Evolutionary conservation across 2,888 invertebrate species (phyloP).

Genomic region (Himalopsyche anomala): DNA sequence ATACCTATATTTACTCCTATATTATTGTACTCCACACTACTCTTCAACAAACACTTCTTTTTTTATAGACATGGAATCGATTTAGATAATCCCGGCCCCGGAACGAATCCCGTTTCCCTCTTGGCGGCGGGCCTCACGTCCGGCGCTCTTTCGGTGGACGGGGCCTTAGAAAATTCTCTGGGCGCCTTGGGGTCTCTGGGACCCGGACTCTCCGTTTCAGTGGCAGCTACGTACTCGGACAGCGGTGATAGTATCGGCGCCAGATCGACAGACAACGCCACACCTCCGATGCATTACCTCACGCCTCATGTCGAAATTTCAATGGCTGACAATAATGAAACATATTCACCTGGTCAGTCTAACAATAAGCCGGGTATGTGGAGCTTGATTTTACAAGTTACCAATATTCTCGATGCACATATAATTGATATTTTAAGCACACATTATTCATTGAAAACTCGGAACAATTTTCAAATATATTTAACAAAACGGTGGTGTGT

Average conservation of each 20-base stretch:
- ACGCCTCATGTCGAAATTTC: constrained; percentile 95
- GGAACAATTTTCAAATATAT: no score
- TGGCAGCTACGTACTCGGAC: constrained; percentile 87
- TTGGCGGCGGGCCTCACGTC: constrained; percentile 82
- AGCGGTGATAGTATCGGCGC: constrained; percentile 89
- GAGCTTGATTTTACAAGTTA: constrained; percentile 34
- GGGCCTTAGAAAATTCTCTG: constrained; percentile 74
- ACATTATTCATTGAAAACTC: no score
- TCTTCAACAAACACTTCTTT: constrained; percentile 2
- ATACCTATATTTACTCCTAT: no score
- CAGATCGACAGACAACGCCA: constrained; percentile 89
- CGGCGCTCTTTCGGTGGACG: constrained; percentile 77
- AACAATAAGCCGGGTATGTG: constrained; percentile 72
- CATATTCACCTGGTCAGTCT: constrained; percentile 77
- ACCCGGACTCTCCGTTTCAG: constrained; percentile 81
- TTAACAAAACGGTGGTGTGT: no score
- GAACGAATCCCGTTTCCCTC: constrained; percentile 86
- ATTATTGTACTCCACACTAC: no score
- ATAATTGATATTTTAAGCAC: no score
- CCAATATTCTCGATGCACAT: constrained; percentile 4
- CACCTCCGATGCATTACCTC: constrained; percentile 93
- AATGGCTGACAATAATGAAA: constrained; percentile 88
- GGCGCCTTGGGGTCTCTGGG: constrained; percentile 78
- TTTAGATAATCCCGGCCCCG: constrained; percentile 91
- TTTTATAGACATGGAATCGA: constrained; percentile 88